Conservation (phyloP, 2,888 invertebrate species). For the Tenthredo notha region DNA sequence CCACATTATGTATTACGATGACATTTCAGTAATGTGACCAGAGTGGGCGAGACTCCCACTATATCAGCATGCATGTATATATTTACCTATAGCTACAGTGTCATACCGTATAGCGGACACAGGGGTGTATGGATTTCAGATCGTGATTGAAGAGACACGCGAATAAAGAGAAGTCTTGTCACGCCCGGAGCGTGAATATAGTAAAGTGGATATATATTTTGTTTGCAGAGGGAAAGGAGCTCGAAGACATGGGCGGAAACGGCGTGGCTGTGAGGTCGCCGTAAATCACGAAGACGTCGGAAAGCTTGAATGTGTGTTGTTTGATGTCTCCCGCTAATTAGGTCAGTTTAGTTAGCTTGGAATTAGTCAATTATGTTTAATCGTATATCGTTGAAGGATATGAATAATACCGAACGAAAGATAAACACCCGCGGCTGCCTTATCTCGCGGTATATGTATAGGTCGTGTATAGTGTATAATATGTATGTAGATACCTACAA, state of each 20-base stretch:
- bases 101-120: not conserved
- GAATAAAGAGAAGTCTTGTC: not conserved
- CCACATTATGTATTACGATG: not conserved
- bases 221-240: slow-evolving; percentile 61
- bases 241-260: slow-evolving; percentile 59
- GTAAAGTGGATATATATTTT: slow-evolving; percentile 46
- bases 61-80: not conserved
- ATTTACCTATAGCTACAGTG: not conserved
- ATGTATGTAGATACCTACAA: not conserved
- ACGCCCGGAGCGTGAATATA: not conserved
- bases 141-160: not conserved
- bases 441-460: not conserved
- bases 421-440: slow-evolving; percentile 21
- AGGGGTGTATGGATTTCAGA: not conserved
- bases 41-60: not conserved
- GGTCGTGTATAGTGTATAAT: not conserved
- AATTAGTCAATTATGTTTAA: slow-evolving; percentile 31
- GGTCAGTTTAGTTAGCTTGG: slow-evolving; percentile 37
- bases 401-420: not conserved
- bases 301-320: slow-evolving; percentile 19
- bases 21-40: not conserved
- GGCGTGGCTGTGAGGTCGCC: slow-evolving; percentile 50
- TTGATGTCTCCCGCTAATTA: not conserved
- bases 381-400: slow-evolving; percentile 2
- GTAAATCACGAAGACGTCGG: slow-evolving; percentile 16